Conservation (phyloP, 2,797 vertebrate genomes). For the Brotula barbata region DNA sequence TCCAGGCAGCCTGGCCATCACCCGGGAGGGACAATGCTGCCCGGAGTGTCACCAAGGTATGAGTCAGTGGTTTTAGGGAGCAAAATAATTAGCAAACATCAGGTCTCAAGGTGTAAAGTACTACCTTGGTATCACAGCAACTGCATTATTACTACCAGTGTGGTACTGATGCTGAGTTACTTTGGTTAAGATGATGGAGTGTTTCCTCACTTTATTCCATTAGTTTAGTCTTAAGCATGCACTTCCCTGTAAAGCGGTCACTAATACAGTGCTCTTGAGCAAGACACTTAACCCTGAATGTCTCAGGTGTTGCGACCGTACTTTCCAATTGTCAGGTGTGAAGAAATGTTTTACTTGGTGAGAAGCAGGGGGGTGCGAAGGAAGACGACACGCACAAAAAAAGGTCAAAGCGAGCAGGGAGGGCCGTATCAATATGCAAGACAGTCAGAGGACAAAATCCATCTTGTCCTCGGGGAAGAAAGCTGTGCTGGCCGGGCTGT, state of each 20-base stretch:
- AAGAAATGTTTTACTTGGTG: too few relatives aligned
- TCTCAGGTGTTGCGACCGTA: too few relatives aligned
- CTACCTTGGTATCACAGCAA: not conserved
- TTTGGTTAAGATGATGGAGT: too few relatives aligned
- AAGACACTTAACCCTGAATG: not conserved
- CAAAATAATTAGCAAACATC: not conserved
- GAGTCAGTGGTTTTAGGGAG: not conserved
- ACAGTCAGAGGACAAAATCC: constrained; percentile 10
- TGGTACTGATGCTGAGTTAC: not conserved
- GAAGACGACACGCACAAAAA: constrained; percentile 8
- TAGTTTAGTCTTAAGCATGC: too few relatives aligned
- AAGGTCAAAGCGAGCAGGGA: not conserved
- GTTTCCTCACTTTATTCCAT: not conserved
- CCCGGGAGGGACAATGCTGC: constrained; percentile 81
- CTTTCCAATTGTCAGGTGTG: too few relatives aligned
- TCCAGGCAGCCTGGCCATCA: constrained; percentile 70
- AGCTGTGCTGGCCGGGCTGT: constrained; percentile 8
- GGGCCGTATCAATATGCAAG: constrained; percentile 1
- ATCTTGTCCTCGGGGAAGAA: constrained; percentile 15
- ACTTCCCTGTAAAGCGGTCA: not conserved
- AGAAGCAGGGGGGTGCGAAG: constrained; percentile 3
- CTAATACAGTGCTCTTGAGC: not conserved
- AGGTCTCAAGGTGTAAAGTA: not conserved
- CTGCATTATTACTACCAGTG: not conserved
- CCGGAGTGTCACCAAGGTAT: constrained; percentile 85